Evolutionary conservation across 2,113 vertebrate genomes (phyloP).

Genomic region (Gorsachius goisagi): DNA sequence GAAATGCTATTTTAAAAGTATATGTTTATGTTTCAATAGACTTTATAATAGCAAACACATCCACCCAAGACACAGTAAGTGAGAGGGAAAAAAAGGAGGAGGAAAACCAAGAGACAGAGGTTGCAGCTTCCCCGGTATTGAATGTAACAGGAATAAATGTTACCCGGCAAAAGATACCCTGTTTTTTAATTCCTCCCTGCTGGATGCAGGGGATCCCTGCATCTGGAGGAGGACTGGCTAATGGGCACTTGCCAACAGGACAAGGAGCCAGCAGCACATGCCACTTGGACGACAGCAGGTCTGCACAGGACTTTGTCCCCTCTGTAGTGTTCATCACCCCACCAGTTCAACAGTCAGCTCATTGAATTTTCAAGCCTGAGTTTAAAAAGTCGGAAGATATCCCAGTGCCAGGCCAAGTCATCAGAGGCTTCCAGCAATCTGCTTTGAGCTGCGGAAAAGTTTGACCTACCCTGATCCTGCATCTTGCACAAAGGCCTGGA

Average conservation of each 20-base stretch:
- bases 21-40: constrained; percentile 67
- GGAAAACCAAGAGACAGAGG: constrained; percentile 11
- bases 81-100: background rate
- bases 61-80: constrained; percentile 30
- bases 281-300: background rate
- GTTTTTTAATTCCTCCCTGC: background rate
- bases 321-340: background rate
- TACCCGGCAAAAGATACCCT: background rate
- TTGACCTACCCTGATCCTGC: background rate
- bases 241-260: background rate
- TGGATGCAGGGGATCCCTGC: background rate
- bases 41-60: constrained; percentile 60
- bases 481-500: background rate
- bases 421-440: background rate
- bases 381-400: background rate
- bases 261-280: background rate
- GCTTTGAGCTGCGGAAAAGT: background rate
- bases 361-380: background rate
- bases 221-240: background rate
- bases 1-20: constrained; percentile 66
- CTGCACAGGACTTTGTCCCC: fast-evolving
- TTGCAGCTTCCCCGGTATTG: background rate
- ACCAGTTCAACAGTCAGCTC: background rate
- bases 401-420: background rate
- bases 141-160: background rate